phyloP scores from a whole-genome alignment of 2,797 vertebrate species.

The Telmatherina bonti region DNA sequence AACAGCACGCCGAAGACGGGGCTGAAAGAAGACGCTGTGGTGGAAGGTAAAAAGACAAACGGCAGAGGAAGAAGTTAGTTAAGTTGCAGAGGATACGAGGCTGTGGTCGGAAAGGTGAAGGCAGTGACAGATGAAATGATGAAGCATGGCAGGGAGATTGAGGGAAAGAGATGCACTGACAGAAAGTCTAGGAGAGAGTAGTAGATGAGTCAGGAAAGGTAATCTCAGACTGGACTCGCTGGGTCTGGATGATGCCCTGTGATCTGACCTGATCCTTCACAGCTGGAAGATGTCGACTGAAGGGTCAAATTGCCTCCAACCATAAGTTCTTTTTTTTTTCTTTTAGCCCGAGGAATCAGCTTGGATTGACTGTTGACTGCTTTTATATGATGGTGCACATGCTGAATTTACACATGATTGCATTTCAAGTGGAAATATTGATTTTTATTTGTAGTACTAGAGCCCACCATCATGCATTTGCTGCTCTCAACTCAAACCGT shows the following conservation, averaged over 20 bases:
- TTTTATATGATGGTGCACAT: slow-evolving; percentile 7
- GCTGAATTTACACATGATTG: slow-evolving; percentile 7
- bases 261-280: slow-evolving; percentile 28
- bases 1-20: slow-evolving; percentile 17
- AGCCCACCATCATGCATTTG: not conserved
- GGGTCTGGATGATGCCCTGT: slow-evolving; percentile 28
- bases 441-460: not conserved
- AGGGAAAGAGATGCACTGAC: slow-evolving; percentile 6
- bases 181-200: slow-evolving; percentile 30
- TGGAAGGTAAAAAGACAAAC: slow-evolving; percentile 30
- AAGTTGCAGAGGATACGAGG: slow-evolving; percentile 28
- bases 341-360: not conserved
- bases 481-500: slow-evolving; percentile 7
- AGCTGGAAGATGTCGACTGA: not conserved
- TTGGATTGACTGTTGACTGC: not conserved
- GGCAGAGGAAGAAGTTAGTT: slow-evolving; percentile 38
- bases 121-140: slow-evolving; percentile 55
- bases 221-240: slow-evolving; percentile 34
- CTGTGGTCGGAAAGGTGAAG: slow-evolving; percentile 51
- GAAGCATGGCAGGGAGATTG: slow-evolving; percentile 46
- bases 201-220: slow-evolving; percentile 21
- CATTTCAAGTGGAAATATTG: not conserved
- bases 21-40: slow-evolving; percentile 1
- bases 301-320: slow-evolving; percentile 23
- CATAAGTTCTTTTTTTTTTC: slow-evolving; percentile 10